Base-by-base conservation (phyloP, 2,797 vertebrate species). In the Varecia variegata region DNA sequence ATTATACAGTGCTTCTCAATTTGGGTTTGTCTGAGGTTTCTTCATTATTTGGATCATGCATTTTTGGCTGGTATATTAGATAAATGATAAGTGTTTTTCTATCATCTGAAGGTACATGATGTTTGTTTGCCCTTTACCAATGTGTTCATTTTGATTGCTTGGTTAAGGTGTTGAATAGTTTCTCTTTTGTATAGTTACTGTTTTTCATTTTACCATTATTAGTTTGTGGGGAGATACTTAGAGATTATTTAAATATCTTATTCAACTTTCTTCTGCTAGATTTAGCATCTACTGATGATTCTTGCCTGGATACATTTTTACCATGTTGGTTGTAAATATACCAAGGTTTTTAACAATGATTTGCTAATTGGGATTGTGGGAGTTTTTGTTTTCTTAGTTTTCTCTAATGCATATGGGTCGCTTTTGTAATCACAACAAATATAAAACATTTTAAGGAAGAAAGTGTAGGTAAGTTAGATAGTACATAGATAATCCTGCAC, bases 171-270 rank as follows among this genome's bases (percentile, higher is more conserved):
- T 70, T 74, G 58, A 74, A 56, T 94, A 50, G 56, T 90, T 94
- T 74, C 65, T 90, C 62, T 23, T 35, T 60, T 84, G 50, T 92
- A 43, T 76, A 85, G 70, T 88, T 80, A 83, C 23, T 84, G 17
- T 70, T 94, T 95, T 88, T 96, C 62, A 60, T 95, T 94, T 94
- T 94, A 82, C 10, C 71, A 80, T 77, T 77, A 89, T 73, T 90
- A 82, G 87, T 62, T 92, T 93, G 12, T 88, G 58, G 90, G 38
- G 40, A 88, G 25, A 54, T 62, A 68, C 11, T 87, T 93, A 88
- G 81, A 93, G 60, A 60, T 68, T 83, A 50, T 84, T 4, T 92
- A 90, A 88, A 76, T 96, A 85, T 62, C 62, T 25, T 82, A 38
- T 83, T 84, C 54, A 95, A 67, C 56, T 65, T 71, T 68, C 14